phyloP scores from a whole-genome alignment of 2,888 invertebrate species.

The Yponomeuta malinellus region DNA sequence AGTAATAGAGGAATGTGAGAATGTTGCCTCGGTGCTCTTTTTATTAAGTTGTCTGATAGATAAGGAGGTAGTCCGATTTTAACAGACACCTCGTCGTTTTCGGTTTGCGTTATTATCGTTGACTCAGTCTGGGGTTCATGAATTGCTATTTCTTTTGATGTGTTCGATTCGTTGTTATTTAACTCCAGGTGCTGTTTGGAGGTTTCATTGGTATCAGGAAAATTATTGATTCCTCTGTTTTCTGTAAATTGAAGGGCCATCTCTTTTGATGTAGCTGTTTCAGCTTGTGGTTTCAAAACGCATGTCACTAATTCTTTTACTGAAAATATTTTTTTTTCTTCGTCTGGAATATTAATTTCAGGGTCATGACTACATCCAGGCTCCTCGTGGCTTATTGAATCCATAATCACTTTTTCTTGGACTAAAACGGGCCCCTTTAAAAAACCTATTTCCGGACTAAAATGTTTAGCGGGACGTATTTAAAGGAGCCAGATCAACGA shows the following conservation, averaged over 20 bases:
- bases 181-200: background rate
- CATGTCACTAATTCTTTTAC: background rate
- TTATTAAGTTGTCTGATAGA: background rate
- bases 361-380: constrained; percentile 11
- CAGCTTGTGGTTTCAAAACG: background rate
- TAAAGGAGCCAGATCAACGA: too few relatives aligned
- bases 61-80: background rate
- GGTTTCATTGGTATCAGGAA: background rate
- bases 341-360: background rate
- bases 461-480: too few relatives aligned
- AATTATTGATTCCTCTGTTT: background rate
- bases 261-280: background rate
- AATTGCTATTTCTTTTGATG: background rate
- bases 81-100: background rate
- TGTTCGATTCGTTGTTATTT: background rate
- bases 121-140: background rate
- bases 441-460: background rate
- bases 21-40: background rate
- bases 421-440: background rate
- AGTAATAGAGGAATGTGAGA: constrained; percentile 2
- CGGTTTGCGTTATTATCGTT: background rate
- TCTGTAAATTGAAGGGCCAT: background rate
- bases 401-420: background rate
- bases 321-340: background rate
- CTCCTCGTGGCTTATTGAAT: background rate